Conservation (phyloP, 1,140 invertebrate species). For the Drosophila ohnishii region DNA sequence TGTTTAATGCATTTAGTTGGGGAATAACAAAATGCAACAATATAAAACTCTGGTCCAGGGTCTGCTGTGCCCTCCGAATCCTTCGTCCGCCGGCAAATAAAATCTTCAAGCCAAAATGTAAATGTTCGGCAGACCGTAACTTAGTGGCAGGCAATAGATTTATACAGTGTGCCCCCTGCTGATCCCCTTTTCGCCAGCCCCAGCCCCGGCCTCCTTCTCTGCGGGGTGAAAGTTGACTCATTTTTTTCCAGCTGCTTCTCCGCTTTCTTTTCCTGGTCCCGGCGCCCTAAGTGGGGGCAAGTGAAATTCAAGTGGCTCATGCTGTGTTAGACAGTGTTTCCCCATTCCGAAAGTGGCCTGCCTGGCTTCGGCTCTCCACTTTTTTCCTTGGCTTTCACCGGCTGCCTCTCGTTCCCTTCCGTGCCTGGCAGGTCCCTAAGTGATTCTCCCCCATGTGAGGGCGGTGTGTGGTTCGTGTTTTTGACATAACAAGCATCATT, state of each 20-base stretch:
- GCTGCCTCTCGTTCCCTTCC: not conserved
- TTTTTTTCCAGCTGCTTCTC: conserved; percentile 53
- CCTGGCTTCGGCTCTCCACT: conserved; percentile 23
- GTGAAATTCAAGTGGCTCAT: conserved; percentile 75
- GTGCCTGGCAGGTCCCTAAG: conserved; percentile 56
- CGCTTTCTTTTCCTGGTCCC: conserved; percentile 15
- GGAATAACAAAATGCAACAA: conserved; percentile 71
- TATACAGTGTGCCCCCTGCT: conserved; percentile 50
- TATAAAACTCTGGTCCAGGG: conserved; percentile 38
- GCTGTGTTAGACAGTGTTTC: conserved; percentile 78
- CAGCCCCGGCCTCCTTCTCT: conserved; percentile 3
- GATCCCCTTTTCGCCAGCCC: conserved; percentile 6
- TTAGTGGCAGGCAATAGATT: conserved; percentile 82
- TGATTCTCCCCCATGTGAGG: conserved; percentile 56
- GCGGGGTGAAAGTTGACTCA: conserved; percentile 75
- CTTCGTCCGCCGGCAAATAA: conserved; percentile 33
- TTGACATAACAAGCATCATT: conserved; percentile 81
- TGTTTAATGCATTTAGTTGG: conserved; percentile 80
- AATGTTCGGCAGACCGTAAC: conserved; percentile 81
- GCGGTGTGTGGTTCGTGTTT: conserved; percentile 61
- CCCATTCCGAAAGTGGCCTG: conserved; percentile 58
- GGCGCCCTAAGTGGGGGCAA: conserved; percentile 56
- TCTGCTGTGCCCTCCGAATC: conserved; percentile 12
- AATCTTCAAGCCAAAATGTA: conserved; percentile 72
- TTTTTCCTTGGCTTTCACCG: conserved; percentile 4